A percentile compares a stretch with the other conserved stretches of the same genome.
phyloP scores from a whole-genome alignment of 2,888 invertebrate genomes.

The Lymantria monacha region DNA sequence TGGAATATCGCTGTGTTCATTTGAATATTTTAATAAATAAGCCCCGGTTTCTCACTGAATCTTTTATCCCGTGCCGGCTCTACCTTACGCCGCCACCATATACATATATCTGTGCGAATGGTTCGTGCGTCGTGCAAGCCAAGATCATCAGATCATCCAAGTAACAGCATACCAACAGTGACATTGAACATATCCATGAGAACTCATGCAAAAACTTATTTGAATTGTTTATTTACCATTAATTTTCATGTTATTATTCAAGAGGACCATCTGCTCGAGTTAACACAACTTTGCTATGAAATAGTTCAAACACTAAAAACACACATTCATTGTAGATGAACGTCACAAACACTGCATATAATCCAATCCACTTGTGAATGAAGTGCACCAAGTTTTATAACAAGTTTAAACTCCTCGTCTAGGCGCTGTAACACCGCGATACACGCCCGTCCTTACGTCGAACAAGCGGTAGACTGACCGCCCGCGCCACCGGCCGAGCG shows the following conservation, averaged over 20 bases:
- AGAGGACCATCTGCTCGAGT: conserved; percentile 74
- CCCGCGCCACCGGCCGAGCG: neutral
- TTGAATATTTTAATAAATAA: conserved; percentile 61
- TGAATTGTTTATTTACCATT: conserved; percentile 68
- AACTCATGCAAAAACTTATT: conserved; percentile 63
- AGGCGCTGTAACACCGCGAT: conserved; percentile 21
- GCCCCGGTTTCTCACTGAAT: conserved; percentile 32
- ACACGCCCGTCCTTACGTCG: conserved; percentile 28
- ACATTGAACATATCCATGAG: conserved; percentile 53
- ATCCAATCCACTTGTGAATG: conserved; percentile 58
- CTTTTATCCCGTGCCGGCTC: conserved; percentile 37
- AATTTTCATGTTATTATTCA: conserved; percentile 81
- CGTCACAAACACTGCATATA: conserved; percentile 74
- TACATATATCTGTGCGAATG: conserved; percentile 33
- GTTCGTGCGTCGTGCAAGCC: conserved; percentile 74
- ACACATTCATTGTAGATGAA: conserved; percentile 56
- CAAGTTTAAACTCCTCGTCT: conserved; percentile 53
- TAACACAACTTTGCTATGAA: conserved; percentile 47
- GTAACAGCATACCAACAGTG: conserved; percentile 55
- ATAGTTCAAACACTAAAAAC: conserved; percentile 52
- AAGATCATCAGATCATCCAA: conserved; percentile 69
- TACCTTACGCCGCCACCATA: conserved; percentile 42
- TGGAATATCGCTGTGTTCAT: conserved; percentile 58
- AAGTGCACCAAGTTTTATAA: conserved; percentile 63
- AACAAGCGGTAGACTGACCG: neutral